Evolutionary conservation across 2,113 vertebrate genomes (phyloP).

Genomic region (Oryctolagus cuniculus): mOryCun1.1 NC_091443.1:92606501-92607000

Average conservation of each 20-base stretch:
- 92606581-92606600: background rate
- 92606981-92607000: background rate
- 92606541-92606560: accelerated
- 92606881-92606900: constrained; percentile 58
- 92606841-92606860: constrained; percentile 46
- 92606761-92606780: background rate
- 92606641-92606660: accelerated
- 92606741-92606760: background rate
- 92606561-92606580: background rate
- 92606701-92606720: background rate
- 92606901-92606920: constrained; percentile 78
- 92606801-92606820: accelerated
- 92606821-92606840: background rate
- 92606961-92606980: constrained; percentile 15
- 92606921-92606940: constrained; percentile 73
- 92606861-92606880: background rate
- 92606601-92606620: background rate
- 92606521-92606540: background rate
- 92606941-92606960: constrained; percentile 71
- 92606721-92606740: background rate
- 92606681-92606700: background rate
- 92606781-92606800: background rate
- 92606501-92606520: background rate
- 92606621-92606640: accelerated
- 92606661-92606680: background rate